A percentile compares a stretch with the other conserved stretches of the same genome.
These are phyloP conservation scores for Pelusios castaneus DNA, from an alignment of 2,113 vertebrate species.

Conservation along the genomic window DNA sequence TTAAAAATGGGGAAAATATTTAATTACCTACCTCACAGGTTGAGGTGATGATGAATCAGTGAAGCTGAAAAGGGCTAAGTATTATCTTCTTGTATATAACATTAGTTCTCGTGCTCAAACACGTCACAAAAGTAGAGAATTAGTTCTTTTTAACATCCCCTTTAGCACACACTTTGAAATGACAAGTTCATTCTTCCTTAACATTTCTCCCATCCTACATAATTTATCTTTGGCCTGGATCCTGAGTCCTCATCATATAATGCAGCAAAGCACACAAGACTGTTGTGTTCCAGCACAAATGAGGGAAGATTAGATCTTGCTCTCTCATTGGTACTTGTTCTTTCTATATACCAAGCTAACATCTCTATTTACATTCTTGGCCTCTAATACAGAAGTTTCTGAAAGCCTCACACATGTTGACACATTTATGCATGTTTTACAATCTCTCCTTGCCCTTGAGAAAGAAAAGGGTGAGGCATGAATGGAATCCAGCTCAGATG, in stretches of 20 bases:
- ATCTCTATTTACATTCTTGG: background rate
- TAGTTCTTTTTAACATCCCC: background rate
- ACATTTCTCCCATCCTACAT: background rate
- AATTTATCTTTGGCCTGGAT: background rate
- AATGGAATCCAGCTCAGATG: background rate
- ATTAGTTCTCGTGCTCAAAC: background rate
- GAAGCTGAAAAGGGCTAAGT: rapidly evolving
- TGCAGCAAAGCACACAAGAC: background rate
- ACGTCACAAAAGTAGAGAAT: background rate
- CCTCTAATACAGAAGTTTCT: background rate
- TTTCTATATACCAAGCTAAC: background rate
- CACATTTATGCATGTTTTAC: background rate
- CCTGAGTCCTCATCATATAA: background rate
- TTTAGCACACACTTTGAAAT: background rate
- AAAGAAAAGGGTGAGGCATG: background rate
- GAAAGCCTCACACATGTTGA: background rate
- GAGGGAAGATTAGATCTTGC: background rate
- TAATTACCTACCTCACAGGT: background rate
- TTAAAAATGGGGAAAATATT: background rate
- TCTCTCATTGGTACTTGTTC: background rate
- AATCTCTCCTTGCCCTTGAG: background rate
- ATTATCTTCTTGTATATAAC: background rate
- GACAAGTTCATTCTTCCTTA: background rate
- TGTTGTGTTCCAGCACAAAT: background rate
- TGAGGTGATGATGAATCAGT: background rate